Conservation (phyloP, 2,797 vertebrate species). For the Lophura swinhoii region DNA sequence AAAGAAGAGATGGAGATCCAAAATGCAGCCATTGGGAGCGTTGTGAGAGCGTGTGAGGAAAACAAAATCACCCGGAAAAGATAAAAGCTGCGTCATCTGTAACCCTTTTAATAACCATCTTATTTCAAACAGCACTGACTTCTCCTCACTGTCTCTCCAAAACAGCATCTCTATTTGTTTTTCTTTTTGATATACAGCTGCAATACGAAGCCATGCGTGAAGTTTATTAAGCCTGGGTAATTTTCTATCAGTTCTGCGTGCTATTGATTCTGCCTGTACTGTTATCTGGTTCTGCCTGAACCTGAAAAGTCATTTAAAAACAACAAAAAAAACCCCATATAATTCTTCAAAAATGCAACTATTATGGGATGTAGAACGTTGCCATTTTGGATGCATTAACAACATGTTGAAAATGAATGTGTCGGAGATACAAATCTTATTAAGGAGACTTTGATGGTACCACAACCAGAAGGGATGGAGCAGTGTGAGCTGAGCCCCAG, state of each 20-base stretch:
- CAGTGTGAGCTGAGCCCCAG: neutral
- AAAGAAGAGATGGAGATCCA: neutral
- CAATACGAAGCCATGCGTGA: constrained; percentile 25
- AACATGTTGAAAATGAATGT: neutral
- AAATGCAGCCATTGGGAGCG: neutral
- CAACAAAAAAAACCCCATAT: neutral
- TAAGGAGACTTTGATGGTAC: constrained; percentile 22
- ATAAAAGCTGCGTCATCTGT: neutral
- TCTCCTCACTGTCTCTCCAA: neutral
- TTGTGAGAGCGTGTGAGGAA: neutral
- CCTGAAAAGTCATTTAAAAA: constrained; percentile 50
- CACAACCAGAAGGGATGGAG: neutral
- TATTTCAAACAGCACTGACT: neutral
- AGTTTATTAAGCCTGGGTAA: constrained; percentile 44
- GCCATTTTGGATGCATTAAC: constrained; percentile 12
- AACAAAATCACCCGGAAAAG: neutral
- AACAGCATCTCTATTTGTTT: neutral
- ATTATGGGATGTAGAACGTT: neutral
- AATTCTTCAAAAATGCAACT: neutral
- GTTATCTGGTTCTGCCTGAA: constrained; percentile 49
- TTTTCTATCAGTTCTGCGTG: constrained; percentile 59
- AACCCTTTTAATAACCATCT: neutral
- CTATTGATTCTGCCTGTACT: constrained; percentile 62
- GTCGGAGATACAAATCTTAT: neutral
- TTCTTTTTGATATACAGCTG: neutral